Percentiles rank a stretch among this genome's conserved stretches.
These are phyloP conservation scores for Ectobius pallidus DNA, from an alignment of 2,888 invertebrate species.

Conservation along the genomic window DNA sequence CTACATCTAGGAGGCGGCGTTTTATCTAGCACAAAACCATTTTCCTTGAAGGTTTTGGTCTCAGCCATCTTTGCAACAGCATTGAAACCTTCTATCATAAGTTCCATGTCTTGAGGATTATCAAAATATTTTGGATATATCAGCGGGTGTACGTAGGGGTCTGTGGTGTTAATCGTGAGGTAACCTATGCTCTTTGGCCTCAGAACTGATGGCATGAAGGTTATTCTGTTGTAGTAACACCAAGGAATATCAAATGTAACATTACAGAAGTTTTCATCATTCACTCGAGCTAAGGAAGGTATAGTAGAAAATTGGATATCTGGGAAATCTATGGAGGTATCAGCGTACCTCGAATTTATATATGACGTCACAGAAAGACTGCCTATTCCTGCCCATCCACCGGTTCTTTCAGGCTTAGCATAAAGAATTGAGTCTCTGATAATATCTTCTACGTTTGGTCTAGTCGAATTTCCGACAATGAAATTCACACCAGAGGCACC, in stretches of 20 bases:
- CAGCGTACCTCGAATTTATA: no score
- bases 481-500: not conserved
- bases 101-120: not conserved
- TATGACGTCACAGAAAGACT: no score
- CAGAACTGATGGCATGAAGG: not conserved
- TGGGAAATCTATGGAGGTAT: not conserved
- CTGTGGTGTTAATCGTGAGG: not conserved
- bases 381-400: not conserved
- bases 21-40: not conserved
- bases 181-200: not conserved
- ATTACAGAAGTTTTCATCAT: not conserved
- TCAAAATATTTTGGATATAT: not conserved
- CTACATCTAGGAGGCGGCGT: not conserved
- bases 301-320: not conserved
- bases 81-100: not conserved
- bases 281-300: no score
- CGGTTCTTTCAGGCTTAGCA: not conserved
- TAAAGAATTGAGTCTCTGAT: not conserved
- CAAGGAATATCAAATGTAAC: not conserved
- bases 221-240: not conserved
- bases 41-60: not conserved
- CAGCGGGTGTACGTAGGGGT: not conserved
- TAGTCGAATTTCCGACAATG: not conserved
- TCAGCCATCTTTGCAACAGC: not conserved
- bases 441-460: no score